Evolutionary conservation across 2,113 vertebrate species (phyloP).

Genomic region (Cephalopholis sonnerati): DNA sequence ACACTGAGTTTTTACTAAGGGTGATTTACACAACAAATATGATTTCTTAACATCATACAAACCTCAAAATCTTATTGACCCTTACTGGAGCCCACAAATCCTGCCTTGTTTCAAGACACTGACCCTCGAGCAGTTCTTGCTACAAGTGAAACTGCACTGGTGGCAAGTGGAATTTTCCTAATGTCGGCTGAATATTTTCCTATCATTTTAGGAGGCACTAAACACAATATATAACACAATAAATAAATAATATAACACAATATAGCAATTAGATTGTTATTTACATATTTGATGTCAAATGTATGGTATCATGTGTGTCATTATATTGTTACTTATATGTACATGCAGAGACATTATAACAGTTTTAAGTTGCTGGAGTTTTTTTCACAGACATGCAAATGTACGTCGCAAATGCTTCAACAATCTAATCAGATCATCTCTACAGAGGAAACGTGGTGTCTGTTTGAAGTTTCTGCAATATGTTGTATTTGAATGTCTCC

Average conservation of each 20-base stretch:
- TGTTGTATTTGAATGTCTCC: neutral
- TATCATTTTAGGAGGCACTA: neutral
- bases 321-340: neutral
- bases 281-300: neutral
- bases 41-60: neutral
- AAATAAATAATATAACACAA: neutral
- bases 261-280: neutral
- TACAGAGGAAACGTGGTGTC: neutral
- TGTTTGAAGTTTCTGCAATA: neutral
- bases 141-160: constrained; percentile 20
- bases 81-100: neutral
- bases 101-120: neutral
- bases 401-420: neutral
- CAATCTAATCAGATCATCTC: neutral
- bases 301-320: neutral
- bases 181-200: constrained; percentile 4
- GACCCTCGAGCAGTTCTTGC: neutral
- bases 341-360: neutral
- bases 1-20: neutral
- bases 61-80: neutral
- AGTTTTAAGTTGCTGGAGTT: neutral
- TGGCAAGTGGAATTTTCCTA: accelerated
- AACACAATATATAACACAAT: too few relatives aligned
- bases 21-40: neutral
- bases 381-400: neutral